Conservation (phyloP, 2,888 invertebrate genomes). For the Leptinotarsa haldemani region DNA sequence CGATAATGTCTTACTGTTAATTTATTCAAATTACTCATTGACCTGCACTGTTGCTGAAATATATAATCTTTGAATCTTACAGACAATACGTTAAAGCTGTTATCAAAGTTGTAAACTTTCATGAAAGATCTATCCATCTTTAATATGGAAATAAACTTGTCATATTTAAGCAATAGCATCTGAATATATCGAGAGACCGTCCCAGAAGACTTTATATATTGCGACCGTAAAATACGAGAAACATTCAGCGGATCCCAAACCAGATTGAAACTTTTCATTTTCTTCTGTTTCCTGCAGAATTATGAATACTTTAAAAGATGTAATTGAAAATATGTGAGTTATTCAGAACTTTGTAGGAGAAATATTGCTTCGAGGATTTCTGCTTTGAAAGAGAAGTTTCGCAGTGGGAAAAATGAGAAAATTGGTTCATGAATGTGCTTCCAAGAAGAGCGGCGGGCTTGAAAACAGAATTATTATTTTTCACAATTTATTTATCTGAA, state of each 20-base stretch:
- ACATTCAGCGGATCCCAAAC: constrained; percentile 10
- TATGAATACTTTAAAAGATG: constrained; percentile 15
- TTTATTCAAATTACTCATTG: too few relatives aligned
- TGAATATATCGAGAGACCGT: constrained; percentile 14
- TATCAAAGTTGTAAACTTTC: constrained; percentile 5
- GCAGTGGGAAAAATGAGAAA: background rate
- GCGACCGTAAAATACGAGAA: constrained; percentile 15
- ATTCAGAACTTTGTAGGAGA: constrained; percentile 5
- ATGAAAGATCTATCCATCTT: constrained; percentile 7
- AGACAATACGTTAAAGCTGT: background rate
- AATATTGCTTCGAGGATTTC: constrained; percentile 4
- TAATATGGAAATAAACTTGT: constrained; percentile 18
- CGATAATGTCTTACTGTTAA: background rate
- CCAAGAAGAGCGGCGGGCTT: too few relatives aligned
- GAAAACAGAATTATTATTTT: too few relatives aligned
- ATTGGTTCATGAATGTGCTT: background rate
- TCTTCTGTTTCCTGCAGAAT: constrained; percentile 1
- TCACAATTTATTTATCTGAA: too few relatives aligned
- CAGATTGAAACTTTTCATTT: constrained; percentile 25
- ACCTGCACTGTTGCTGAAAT: too few relatives aligned
- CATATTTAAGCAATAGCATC: constrained; percentile 15
- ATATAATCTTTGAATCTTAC: background rate
- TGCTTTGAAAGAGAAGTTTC: constrained; percentile 5
- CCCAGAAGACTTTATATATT: constrained; percentile 6
- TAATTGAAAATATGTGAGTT: constrained; percentile 22